A percentile compares a stretch with the other conserved stretches of the same genome.
These are phyloP conservation scores for Tiphia femorata DNA, from an alignment of 2,888 invertebrate genomes.

Conservation along the genomic window DNA sequence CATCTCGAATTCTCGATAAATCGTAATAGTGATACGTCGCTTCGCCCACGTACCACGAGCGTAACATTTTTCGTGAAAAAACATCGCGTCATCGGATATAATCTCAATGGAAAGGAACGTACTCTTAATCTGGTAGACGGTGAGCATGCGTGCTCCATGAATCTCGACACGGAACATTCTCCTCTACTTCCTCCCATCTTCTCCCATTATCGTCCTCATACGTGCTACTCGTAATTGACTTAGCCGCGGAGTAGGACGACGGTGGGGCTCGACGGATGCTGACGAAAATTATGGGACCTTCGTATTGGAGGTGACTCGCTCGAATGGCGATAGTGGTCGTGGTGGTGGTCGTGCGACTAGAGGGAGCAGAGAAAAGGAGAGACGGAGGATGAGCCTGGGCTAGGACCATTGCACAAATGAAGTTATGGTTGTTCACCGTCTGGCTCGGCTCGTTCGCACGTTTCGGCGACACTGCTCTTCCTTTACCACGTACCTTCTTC, in stretches of 20 bases:
- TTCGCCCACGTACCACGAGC: not conserved
- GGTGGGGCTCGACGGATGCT: slow-evolving; percentile 14
- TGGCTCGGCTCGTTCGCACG: slow-evolving; percentile 22
- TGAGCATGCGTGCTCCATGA: not conserved
- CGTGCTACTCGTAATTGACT: slow-evolving; percentile 32
- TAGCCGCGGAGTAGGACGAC: slow-evolving; percentile 17
- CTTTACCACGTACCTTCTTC: not conserved
- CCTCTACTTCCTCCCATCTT: slow-evolving; percentile 9
- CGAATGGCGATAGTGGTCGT: slow-evolving; percentile 3
- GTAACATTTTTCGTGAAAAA: not conserved
- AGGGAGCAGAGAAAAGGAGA: too few species aligned
- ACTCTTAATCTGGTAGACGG: too few species aligned
- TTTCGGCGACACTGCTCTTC: slow-evolving; percentile 12
- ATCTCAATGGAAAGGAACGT: not conserved
- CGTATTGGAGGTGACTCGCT: slow-evolving; percentile 18
- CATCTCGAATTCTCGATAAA: too few species aligned
- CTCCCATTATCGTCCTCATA: slow-evolving; percentile 22
- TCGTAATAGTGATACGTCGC: not conserved
- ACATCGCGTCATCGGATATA: too few species aligned
- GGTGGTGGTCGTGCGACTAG: slow-evolving; percentile 20
- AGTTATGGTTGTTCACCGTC: slow-evolving; percentile 29
- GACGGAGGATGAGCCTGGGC: slow-evolving; percentile 8
- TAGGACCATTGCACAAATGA: slow-evolving; percentile 28
- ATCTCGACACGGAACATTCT: slow-evolving; percentile 9
- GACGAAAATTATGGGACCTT: slow-evolving; percentile 34